A percentile compares a stretch with the other conserved stretches of the same genome.
phyloP scores from a whole-genome alignment of 2,888 invertebrate genomes.

The Drosophila leonis region DNA sequence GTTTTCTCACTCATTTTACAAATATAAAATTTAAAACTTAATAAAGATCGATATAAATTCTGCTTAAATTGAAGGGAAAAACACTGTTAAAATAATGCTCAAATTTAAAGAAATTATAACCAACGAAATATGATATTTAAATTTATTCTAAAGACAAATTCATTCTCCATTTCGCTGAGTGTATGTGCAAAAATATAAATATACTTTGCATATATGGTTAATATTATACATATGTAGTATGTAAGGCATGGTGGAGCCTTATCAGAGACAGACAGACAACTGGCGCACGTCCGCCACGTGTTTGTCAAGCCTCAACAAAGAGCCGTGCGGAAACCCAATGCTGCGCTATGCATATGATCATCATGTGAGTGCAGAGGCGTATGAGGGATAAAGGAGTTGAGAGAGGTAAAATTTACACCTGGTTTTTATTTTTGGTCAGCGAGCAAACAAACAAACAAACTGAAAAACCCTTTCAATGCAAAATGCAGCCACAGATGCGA shows the following conservation, averaged over 20 bases:
- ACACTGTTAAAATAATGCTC: neutral
- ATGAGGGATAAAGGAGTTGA: constrained; percentile 20
- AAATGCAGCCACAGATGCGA: constrained; percentile 75
- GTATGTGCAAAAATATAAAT: constrained; percentile 56
- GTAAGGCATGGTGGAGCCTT: constrained; percentile 38
- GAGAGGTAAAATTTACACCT: constrained; percentile 78
- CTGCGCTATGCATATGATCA: constrained; percentile 22
- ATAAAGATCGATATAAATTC: no score
- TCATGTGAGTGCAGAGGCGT: neutral
- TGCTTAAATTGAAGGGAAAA: neutral
- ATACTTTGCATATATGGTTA: constrained; percentile 17
- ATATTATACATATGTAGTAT: neutral
- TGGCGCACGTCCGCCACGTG: constrained; percentile 78
- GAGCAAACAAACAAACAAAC: constrained; percentile 39
- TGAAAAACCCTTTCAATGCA: constrained; percentile 63
- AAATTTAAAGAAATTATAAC: neutral
- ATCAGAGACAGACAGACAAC: constrained; percentile 68
- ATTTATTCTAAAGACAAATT: neutral
- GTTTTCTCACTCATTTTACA: neutral
- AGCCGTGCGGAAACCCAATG: constrained; percentile 14
- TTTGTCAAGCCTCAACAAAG: constrained; percentile 29
- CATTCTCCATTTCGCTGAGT: neutral
- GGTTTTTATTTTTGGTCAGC: constrained; percentile 72
- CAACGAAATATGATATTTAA: neutral
- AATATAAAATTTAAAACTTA: neutral